A percentile compares a stretch with the other conserved stretches of the same genome.
These are phyloP conservation scores for Gymnodraco acuticeps DNA, from an alignment of 2,797 vertebrate species.

Conservation along the genomic window DNA sequence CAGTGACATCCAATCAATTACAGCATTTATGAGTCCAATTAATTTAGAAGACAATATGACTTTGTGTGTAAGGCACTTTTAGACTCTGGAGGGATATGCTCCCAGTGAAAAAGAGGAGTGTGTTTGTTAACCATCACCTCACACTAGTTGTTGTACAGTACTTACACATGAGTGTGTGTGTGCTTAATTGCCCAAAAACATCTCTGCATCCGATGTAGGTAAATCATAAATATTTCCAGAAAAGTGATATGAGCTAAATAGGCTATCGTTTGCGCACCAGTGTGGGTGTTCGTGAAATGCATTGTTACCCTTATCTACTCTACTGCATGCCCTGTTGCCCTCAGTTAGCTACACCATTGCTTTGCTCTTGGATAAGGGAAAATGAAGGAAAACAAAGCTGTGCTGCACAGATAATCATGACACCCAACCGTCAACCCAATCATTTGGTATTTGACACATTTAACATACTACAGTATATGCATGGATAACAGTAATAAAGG, in stretches of 20 bases:
- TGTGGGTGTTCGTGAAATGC: constrained; percentile 1
- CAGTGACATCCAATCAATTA: constrained; percentile 65
- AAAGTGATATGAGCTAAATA: not conserved
- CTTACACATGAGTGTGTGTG: not conserved
- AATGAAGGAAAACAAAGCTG: not conserved
- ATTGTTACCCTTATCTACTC: constrained; percentile 16
- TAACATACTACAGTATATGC: too few species aligned
- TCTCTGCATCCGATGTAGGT: not conserved
- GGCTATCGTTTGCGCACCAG: not conserved
- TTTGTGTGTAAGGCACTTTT: constrained; percentile 42
- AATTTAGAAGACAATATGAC: constrained; percentile 64
- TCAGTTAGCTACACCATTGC: not conserved
- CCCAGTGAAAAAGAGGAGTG: not conserved
- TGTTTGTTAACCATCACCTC: constrained; percentile 10
- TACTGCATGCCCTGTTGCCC: not conserved
- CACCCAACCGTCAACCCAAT: not conserved
- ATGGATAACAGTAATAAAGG: too few species aligned
- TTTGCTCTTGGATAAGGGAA: not conserved
- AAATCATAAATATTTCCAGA: not conserved
- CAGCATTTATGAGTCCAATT: constrained; percentile 67
- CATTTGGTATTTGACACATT: not conserved
- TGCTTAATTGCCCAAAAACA: constrained; percentile 2
- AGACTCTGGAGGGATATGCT: constrained; percentile 16
- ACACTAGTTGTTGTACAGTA: not conserved
- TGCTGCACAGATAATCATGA: constrained; percentile 4